phyloP scores from a whole-genome alignment of 2,888 invertebrate species.

The Perizoma flavofasciatum region DNA sequence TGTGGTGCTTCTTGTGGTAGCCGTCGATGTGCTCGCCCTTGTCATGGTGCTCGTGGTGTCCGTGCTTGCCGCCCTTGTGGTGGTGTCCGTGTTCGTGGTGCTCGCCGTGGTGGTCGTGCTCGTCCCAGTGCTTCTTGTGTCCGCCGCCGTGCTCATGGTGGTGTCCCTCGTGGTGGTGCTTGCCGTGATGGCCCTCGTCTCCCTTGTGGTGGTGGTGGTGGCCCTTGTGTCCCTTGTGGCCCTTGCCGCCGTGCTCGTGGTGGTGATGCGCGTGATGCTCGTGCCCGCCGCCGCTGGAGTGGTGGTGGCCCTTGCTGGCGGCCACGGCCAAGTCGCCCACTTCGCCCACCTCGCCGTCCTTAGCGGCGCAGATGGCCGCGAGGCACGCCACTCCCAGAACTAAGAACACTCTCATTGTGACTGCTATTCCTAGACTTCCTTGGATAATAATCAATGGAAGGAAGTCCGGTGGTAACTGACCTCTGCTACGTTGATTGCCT shows the following conservation, averaged over 20 bases:
- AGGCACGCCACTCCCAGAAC: conserved; percentile 66
- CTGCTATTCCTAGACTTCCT: conserved; percentile 39
- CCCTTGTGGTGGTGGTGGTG: conserved; percentile 91
- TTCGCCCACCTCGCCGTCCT: conserved; percentile 45
- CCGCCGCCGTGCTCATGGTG: conserved; percentile 90
- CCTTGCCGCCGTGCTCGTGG: conserved; percentile 88
- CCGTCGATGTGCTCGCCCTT: conserved; percentile 92
- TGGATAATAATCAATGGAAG: conserved; percentile 51
- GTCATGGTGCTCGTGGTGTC: conserved; percentile 93
- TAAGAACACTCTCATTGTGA: conserved; percentile 67
- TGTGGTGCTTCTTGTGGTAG: conserved; percentile 93
- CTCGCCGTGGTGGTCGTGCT: conserved; percentile 88
- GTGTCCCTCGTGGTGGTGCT: conserved; percentile 89
- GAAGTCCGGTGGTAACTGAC: conserved; percentile 75
- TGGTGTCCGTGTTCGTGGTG: conserved; percentile 91
- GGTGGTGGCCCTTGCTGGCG: conserved; percentile 77
- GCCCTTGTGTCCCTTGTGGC: conserved; percentile 89
- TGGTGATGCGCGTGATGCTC: conserved; percentile 87
- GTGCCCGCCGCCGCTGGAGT: conserved; percentile 86
- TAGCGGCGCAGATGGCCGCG: conserved; percentile 62
- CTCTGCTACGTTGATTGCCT: conserved; percentile 63
- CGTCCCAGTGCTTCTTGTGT: conserved; percentile 91
- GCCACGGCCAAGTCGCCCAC: conserved; percentile 72
- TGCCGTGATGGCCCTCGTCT: conserved; percentile 90
- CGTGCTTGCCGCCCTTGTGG: conserved; percentile 91